Evolutionary conservation across 2,888 invertebrate species (phyloP).

Genomic region (Ormyrus nitidulus): DNA sequence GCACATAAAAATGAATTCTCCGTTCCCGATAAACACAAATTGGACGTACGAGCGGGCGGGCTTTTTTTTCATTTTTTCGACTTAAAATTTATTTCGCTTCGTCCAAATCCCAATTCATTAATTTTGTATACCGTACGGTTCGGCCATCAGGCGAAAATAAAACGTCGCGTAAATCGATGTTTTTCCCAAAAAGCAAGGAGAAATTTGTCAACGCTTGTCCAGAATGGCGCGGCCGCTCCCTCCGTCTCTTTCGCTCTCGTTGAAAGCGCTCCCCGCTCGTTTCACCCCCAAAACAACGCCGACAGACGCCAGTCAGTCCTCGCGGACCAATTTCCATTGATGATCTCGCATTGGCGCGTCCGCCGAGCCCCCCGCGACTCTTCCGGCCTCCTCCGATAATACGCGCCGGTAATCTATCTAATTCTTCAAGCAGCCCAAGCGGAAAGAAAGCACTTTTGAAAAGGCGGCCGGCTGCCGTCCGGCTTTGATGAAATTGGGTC

Average conservation of each 20-base stretch:
- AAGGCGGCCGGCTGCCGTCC: conserved; percentile 37
- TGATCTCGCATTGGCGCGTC: conserved; percentile 53
- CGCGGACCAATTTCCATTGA: conserved; percentile 58
- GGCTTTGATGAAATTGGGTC: conserved; percentile 57
- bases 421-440: conserved; percentile 70
- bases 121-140: conserved; percentile 32
- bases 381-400: conserved; percentile 57
- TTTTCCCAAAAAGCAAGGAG: conserved; percentile 46
- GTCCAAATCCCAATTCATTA: conserved; percentile 28
- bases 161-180: conserved; percentile 30
- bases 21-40: too few relatives aligned
- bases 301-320: conserved; percentile 20
- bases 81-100: not conserved
- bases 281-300: not conserved
- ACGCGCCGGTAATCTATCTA: conserved; percentile 71
- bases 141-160: not conserved
- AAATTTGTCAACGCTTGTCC: conserved; percentile 55
- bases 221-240: conserved; percentile 22
- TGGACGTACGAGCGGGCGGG: too few relatives aligned
- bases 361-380: conserved; percentile 14
- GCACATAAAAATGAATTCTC: too few relatives aligned
- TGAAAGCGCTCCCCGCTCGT: not conserved
- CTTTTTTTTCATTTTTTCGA: not conserved
- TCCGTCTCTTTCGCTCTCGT: not conserved
- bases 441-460: conserved; percentile 65